Base-by-base conservation (phyloP, 2,113 vertebrate species). In the Athene noctua region DNA sequence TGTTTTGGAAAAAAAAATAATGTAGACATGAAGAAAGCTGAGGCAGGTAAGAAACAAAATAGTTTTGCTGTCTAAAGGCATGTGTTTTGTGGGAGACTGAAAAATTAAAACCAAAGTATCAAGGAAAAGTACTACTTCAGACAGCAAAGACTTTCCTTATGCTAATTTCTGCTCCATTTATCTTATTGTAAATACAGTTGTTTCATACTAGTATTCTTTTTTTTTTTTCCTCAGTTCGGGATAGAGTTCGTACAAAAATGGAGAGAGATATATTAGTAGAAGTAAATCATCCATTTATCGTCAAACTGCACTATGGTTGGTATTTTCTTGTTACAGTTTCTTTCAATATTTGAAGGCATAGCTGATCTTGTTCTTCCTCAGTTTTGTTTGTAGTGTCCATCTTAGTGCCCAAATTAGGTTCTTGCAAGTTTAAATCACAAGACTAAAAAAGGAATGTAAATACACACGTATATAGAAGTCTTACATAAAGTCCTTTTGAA, bases 241-340 rank as follows among this genome's bases (percentile, higher is more conserved):
- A 99, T 96, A 97, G 99, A 95, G 99, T 99, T 98, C 99, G 99
- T 49, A 99, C 99, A 92, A 99, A 99, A 93, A 99, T 99, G 99
- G 99, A 99, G 96, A 98, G 99, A 94, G 99, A 99, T 98, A 99
- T 99, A 98, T 98, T 99, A 96, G 99, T 99, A 90, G 99, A 99
- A 98, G 99, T 99, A 84, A 99, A 99, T 97, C 99, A 99, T 98
- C 99, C 99, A 75, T 99, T 99, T 98, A 99, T 99, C 97, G 99
- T 99, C 97, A 99, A 99, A 96, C 98, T 99, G 98, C 99, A 99
- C 98, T 99, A 99, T 98, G 99, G 99, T 99, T 98, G 98, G 99
- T 97, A 82, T 62, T 86, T 62, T 63, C 49, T 73, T 44, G 92
- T 27, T 83, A 2, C 46, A 1, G 2, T 42, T 36, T 20, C n/a